A percentile compares a stretch with the other conserved stretches of the same genome.
These are phyloP conservation scores for Enteromius thamalakanensis DNA, from an alignment of 2,797 vertebrate genomes.

Conservation along the genomic window DNA sequence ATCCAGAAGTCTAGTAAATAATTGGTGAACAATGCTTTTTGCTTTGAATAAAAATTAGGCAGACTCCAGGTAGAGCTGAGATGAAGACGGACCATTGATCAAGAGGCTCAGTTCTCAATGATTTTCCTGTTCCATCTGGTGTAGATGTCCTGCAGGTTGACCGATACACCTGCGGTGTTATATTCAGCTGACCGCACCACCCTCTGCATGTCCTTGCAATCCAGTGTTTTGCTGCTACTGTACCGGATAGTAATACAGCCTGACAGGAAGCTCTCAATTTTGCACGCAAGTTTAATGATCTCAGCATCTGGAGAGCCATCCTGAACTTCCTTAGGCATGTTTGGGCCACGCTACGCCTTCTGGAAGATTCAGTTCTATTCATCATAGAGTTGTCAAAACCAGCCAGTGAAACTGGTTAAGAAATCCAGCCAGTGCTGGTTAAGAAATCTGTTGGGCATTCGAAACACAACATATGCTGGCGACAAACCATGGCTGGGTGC, in stretches of 20 bases:
- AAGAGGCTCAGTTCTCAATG: neutral
- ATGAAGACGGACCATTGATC: conserved; percentile 7
- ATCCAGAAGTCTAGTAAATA: neutral
- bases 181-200: conserved; percentile 19
- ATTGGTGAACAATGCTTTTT: conserved; percentile 2
- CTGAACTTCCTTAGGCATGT: neutral
- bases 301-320: conserved; percentile 13
- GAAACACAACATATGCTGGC: neutral
- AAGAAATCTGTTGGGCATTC: neutral
- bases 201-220: conserved; percentile 13
- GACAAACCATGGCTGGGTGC: neutral
- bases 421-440: neutral
- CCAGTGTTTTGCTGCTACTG: conserved; percentile 18
- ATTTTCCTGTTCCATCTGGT: conserved; percentile 33
- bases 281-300: conserved; percentile 36
- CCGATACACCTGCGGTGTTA: conserved; percentile 29
- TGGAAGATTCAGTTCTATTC: conserved; percentile 10
- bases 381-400: conserved; percentile 1
- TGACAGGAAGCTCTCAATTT: conserved; percentile 45
- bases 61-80: neutral
- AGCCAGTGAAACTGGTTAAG: neutral
- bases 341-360: neutral
- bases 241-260: conserved; percentile 18
- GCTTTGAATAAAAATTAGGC: neutral
- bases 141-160: conserved; percentile 39